These are phyloP conservation scores for Drosophila guanche DNA, from an alignment of 1,140 invertebrate genomes.

Conservation along the genomic window DNA sequence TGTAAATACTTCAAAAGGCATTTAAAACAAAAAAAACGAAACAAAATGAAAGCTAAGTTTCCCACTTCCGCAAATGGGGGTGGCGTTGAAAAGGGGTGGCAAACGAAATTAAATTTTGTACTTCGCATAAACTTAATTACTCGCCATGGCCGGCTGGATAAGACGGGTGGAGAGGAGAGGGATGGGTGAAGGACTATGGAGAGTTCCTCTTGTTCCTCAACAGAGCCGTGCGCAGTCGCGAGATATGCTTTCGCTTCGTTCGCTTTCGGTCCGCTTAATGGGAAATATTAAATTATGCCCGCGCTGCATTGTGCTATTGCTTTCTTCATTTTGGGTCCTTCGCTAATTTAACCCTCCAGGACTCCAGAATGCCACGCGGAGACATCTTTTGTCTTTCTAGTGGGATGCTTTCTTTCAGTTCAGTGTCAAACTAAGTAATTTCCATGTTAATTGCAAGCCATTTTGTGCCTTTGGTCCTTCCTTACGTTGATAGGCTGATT, in stretches of 20 bases:
- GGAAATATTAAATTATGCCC: conserved; percentile 80
- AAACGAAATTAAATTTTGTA: conserved; percentile 82
- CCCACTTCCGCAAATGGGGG: conserved; percentile 24
- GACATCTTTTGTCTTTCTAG: conserved; percentile 56
- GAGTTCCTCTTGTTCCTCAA: conserved; percentile 10
- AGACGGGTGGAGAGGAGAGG: conserved; percentile 11
- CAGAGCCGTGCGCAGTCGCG: conserved; percentile 60
- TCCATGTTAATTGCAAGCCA: conserved; percentile 78
- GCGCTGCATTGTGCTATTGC: conserved; percentile 64
- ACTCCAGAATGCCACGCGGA: conserved; percentile 12
- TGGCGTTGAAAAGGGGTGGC: conserved; percentile 65
- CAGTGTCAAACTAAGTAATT: conserved; percentile 78
- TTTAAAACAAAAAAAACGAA: conserved; percentile 63
- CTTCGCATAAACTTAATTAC: conserved; percentile 82
- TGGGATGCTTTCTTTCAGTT: conserved; percentile 37
- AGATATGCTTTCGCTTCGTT: conserved; percentile 40
- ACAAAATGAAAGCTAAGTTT: conserved; percentile 75
- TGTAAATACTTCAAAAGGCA: conserved; percentile 76
- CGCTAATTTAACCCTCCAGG: conserved; percentile 74
- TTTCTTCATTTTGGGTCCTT: conserved; percentile 33
- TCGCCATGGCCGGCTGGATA: conserved; percentile 51
- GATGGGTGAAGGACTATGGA: not conserved
- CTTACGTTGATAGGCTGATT: conserved; percentile 66
- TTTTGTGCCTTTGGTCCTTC: conserved; percentile 59
- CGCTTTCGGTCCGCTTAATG: conserved; percentile 80